Percentiles rank a stretch among this genome's conserved stretches.
Evolutionary conservation across 2,113 vertebrate genomes (phyloP).

Genomic region (Atrichornis clamosus): DNA sequence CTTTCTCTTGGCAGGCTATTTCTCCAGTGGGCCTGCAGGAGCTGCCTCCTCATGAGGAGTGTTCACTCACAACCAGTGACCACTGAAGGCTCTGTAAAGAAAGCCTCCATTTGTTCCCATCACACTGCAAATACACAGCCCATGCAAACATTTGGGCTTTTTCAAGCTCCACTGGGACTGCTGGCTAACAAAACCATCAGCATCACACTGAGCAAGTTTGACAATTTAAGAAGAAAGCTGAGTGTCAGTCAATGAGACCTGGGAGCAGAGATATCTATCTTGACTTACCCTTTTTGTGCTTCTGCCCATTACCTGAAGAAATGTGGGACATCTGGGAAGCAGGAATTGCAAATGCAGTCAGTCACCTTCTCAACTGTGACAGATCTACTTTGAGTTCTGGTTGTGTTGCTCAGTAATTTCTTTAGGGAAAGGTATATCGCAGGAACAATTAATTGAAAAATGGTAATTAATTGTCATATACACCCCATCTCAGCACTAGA

Average conservation of each 20-base stretch:
- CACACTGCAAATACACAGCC: neutral
- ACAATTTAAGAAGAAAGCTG: constrained; percentile 15
- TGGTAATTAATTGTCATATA: constrained; percentile 34
- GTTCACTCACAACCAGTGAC: neutral
- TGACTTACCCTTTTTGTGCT: neutral
- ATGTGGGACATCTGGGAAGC: neutral
- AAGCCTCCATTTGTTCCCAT: neutral
- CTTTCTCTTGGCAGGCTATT: neutral
- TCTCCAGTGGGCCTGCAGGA: neutral
- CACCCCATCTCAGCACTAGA: neutral
- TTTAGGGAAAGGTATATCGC: neutral
- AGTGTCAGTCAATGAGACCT: neutral
- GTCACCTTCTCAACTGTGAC: constrained; percentile 1
- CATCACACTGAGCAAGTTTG: neutral
- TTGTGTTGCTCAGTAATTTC: neutral
- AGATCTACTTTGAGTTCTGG: constrained; percentile 19
- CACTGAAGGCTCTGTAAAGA: neutral
- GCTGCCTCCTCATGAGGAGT: neutral
- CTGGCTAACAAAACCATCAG: constrained; percentile 5
- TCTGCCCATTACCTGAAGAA: neutral
- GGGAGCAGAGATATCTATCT: neutral
- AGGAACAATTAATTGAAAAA: constrained; percentile 51
- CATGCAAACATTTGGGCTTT: neutral
- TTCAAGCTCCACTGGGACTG: neutral
- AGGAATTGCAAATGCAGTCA: neutral